Evolutionary conservation across 2,113 vertebrate species (phyloP).

Genomic region (Mesitornis unicolor): DNA sequence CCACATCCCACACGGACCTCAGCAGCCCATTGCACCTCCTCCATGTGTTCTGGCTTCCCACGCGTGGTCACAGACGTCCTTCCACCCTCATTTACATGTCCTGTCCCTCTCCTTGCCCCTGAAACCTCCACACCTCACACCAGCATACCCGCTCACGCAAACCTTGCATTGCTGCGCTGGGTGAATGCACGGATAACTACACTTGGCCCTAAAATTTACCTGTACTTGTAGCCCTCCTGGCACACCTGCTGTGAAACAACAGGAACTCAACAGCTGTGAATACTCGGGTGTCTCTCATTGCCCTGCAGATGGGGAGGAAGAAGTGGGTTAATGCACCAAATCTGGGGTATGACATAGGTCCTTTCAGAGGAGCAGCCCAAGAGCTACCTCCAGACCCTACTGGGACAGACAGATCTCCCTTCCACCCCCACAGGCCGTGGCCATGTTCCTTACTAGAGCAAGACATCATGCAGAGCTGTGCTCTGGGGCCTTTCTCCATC

Average conservation of each 20-base stretch:
- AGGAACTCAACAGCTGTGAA: not conserved
- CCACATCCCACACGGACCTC: not conserved
- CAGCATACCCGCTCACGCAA: not conserved
- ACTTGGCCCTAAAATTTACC: not conserved
- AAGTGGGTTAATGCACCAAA: not conserved
- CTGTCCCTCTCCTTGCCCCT: not conserved
- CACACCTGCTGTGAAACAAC: not conserved
- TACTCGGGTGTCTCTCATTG: not conserved
- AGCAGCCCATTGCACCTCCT: not conserved
- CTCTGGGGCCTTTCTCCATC: not conserved
- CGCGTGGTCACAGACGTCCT: accelerated
- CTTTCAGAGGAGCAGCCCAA: not conserved
- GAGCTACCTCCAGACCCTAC: not conserved
- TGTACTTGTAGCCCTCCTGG: not conserved
- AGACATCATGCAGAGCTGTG: not conserved
- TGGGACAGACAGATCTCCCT: not conserved
- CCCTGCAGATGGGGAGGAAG: not conserved
- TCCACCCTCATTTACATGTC: not conserved
- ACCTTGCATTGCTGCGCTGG: not conserved
- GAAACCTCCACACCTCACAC: accelerated
- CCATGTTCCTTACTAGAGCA: not conserved
- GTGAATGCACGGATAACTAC: not conserved
- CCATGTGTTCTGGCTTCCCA: accelerated
- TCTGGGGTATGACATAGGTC: not conserved
- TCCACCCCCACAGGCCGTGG: accelerated